These are phyloP conservation scores for Diarsia dahlii DNA, from an alignment of 2,888 invertebrate genomes.

Conservation along the genomic window DNA sequence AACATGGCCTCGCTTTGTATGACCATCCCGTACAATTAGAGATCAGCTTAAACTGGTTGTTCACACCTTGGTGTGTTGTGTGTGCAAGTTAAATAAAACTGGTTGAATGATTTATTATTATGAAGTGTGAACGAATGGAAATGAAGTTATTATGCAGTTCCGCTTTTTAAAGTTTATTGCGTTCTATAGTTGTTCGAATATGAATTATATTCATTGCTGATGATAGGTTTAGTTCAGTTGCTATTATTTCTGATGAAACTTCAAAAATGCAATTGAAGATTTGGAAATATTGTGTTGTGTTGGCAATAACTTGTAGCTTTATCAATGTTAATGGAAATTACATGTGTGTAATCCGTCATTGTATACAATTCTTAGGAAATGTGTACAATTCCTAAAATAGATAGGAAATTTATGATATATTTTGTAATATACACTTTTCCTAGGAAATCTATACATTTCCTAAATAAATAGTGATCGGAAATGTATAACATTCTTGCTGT, in stretches of 20 bases:
- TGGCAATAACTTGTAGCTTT: slow-evolving; percentile 1
- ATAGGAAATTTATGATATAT: too few species aligned
- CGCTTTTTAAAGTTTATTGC: slow-evolving; percentile 38
- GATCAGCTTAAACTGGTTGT: too few species aligned
- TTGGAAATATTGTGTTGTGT: slow-evolving; percentile 6
- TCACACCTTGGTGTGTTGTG: background rate
- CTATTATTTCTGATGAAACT: slow-evolving; percentile 25
- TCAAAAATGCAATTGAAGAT: background rate
- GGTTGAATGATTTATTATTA: slow-evolving; percentile 65
- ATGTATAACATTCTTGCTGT: too few species aligned
- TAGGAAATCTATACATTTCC: too few species aligned
- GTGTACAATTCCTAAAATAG: too few species aligned
- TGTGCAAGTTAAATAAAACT: slow-evolving; percentile 49
- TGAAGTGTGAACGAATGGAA: slow-evolving; percentile 55
- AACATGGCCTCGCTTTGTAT: too few species aligned
- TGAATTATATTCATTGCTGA: slow-evolving; percentile 5
- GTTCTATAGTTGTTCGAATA: background rate
- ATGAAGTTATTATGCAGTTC: slow-evolving; percentile 46
- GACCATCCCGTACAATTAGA: too few species aligned
- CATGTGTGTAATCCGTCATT: too few species aligned
- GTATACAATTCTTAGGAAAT: too few species aligned
- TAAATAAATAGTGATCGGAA: too few species aligned
- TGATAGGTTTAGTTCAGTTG: slow-evolving; percentile 13
- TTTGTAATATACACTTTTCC: too few species aligned
- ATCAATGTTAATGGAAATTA: too few species aligned